Conservation (phyloP, 2,797 vertebrate genomes). For the Sphenopsis melanotis region DNA sequence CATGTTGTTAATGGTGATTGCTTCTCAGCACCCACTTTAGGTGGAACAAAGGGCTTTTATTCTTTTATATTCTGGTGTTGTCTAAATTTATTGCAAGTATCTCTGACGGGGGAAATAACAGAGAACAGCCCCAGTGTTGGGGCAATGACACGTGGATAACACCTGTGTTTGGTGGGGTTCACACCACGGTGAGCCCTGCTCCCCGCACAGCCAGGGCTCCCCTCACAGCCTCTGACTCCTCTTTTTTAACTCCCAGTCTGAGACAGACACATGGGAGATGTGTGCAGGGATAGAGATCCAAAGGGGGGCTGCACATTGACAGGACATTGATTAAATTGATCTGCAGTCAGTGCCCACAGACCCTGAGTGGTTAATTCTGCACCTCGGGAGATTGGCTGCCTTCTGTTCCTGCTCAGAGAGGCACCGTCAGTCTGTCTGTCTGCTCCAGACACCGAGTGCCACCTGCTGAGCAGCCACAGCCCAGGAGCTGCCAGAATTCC, state of each 20-base stretch:
- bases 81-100: background rate
- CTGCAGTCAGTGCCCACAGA: background rate
- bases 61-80: background rate
- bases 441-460: conserved; percentile 25
- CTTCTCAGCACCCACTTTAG: background rate
- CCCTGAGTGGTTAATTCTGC: conserved; percentile 12
- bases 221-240: background rate
- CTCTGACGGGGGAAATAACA: background rate
- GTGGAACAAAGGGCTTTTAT: background rate
- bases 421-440: background rate
- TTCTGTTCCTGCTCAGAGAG: background rate
- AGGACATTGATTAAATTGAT: conserved; percentile 40
- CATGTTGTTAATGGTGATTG: background rate
- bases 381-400: background rate
- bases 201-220: background rate
- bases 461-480: conserved; percentile 5
- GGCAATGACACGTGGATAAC: rapidly evolving
- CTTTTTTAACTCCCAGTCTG: background rate
- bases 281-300: background rate
- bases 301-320: background rate
- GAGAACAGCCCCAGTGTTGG: background rate
- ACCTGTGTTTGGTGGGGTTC: background rate
- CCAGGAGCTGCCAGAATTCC: background rate
- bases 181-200: background rate
- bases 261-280: background rate